These are phyloP conservation scores for Lordiphosa collinella DNA, from an alignment of 1,140 invertebrate genomes.

Conservation along the genomic window DNA sequence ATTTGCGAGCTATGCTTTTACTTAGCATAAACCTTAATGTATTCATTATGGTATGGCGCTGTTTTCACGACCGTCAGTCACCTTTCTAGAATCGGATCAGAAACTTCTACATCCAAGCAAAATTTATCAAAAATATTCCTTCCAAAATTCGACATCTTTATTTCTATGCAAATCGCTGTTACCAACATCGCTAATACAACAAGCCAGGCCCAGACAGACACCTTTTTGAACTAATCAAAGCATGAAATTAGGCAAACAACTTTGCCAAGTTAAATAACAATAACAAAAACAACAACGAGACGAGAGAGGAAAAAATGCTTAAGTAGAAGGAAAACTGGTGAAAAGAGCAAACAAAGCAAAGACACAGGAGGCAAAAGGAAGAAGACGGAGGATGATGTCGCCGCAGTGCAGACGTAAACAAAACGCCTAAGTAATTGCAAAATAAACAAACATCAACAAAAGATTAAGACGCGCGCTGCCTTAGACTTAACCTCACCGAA, in stretches of 20 bases:
- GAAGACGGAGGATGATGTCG: constrained; percentile 10
- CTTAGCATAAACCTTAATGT: too few species aligned
- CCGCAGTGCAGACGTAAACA: constrained; percentile 75
- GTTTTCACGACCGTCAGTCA: too few species aligned
- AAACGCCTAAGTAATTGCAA: constrained; percentile 78
- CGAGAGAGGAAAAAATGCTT: constrained; percentile 47
- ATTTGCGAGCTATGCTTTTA: too few species aligned
- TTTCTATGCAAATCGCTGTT: constrained; percentile 3
- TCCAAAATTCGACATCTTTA: background rate
- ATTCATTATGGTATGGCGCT: too few species aligned
- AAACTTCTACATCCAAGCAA: too few species aligned
- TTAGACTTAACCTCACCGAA: constrained; percentile 10
- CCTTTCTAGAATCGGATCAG: too few species aligned
- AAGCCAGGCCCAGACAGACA: constrained; percentile 6
- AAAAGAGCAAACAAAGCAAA: constrained; percentile 53
- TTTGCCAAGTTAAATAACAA: constrained; percentile 23
- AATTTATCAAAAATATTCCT: background rate
- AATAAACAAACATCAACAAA: constrained; percentile 79
- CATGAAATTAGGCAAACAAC: constrained; percentile 74
- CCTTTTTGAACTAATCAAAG: constrained; percentile 61
- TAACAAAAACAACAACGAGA: constrained; percentile 22
- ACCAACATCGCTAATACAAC: background rate
- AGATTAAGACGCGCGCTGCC: constrained; percentile 65
- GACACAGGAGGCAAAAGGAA: constrained; percentile 1
- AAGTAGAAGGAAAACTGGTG: constrained; percentile 17